Conservation (phyloP, 2,797 vertebrate species). For the Chloroceryle inda region DNA sequence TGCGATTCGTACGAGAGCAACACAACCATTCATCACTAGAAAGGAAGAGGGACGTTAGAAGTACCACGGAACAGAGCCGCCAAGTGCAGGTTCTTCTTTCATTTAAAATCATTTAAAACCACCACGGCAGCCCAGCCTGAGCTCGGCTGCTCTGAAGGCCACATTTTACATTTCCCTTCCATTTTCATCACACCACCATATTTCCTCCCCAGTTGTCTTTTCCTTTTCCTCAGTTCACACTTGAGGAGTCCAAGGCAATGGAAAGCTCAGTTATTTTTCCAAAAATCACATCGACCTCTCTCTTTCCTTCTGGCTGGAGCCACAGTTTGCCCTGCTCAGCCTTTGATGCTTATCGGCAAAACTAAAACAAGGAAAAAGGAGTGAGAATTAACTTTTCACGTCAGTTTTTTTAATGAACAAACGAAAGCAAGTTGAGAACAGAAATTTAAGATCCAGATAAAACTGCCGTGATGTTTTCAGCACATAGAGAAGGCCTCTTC, state of each 20-base stretch:
- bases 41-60: neutral
- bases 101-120: neutral
- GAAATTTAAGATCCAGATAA: neutral
- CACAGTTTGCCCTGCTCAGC: neutral
- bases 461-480: neutral
- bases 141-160: neutral
- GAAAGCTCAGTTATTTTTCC: neutral
- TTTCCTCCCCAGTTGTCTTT: neutral
- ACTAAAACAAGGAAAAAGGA: neutral
- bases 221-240: neutral
- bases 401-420: neutral
- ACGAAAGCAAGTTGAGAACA: neutral
- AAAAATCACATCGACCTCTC: neutral
- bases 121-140: neutral
- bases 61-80: neutral
- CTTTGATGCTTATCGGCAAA: neutral
- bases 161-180: neutral
- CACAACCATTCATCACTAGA: neutral
- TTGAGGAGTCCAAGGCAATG: neutral
- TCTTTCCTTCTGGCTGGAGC: neutral
- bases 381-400: neutral
- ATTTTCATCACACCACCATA: neutral
- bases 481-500: neutral
- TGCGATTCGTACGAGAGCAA: neutral
- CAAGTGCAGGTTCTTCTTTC: neutral